Percentiles rank a stretch among this genome's conserved stretches.
Conservation (phyloP, 2,113 vertebrate species). For the Scytalopus superciliaris region DNA sequence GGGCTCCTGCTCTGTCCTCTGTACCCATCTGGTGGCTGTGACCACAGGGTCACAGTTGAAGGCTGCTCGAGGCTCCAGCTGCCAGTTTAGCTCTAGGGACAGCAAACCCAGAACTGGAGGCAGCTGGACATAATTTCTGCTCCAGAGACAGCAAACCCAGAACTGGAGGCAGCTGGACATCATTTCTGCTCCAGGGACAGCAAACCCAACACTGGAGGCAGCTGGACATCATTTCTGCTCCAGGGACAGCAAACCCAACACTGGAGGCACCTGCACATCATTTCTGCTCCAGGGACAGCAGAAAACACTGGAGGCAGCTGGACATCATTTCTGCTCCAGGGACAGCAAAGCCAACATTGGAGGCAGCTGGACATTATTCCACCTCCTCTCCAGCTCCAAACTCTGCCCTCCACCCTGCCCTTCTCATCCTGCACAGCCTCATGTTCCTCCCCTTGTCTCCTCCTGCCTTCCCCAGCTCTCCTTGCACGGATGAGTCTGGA, state of each 20-base stretch:
- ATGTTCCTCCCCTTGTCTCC: background rate
- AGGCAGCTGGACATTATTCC: background rate
- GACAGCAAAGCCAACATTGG: background rate
- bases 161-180: no score
- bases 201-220: no score
- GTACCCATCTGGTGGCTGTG: background rate
- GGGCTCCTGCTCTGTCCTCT: background rate
- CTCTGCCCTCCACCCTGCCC: background rate
- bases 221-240: no score
- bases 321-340: accelerated
- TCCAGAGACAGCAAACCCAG: no score
- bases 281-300: accelerated
- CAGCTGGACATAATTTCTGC: no score
- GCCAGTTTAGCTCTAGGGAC: no score
- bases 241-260: accelerated
- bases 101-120: no score
- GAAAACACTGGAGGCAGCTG: no score
- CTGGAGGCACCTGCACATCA: no score
- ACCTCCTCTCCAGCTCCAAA: background rate
- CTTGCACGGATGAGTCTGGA: accelerated
- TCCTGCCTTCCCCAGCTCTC: background rate
- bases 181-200: no score
- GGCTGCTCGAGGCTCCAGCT: background rate
- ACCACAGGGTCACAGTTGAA: background rate
- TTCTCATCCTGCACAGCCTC: background rate